A percentile compares a stretch with the other conserved stretches of the same genome.
Evolutionary conservation across 2,113 vertebrate genomes (phyloP).

Genomic region (Varanus salvator): DNA sequence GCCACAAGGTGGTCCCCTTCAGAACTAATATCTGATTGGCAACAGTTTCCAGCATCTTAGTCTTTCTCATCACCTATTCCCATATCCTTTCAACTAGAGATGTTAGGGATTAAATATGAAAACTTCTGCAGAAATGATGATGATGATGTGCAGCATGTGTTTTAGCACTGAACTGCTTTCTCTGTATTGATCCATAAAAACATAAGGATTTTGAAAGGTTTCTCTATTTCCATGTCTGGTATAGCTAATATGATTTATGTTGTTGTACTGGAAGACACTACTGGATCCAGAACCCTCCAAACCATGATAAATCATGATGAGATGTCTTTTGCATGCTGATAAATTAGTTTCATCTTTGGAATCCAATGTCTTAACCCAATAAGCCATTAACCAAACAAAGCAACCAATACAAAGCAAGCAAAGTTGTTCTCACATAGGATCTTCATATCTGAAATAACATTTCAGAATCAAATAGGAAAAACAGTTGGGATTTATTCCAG

Average conservation of each 20-base stretch:
- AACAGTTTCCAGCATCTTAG: no score
- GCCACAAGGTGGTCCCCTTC: no score
- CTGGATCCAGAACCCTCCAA: neutral
- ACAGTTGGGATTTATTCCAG: conserved; percentile 26
- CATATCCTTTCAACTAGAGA: no score
- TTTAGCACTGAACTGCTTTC: neutral
- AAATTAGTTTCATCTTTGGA: neutral
- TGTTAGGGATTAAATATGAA: no score
- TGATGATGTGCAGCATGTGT: no score
- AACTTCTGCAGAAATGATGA: no score
- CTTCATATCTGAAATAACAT: neutral
- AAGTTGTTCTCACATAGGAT: neutral
- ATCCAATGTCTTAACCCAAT: neutral
- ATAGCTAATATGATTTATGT: neutral
- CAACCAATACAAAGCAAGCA: neutral
- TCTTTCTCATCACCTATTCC: no score
- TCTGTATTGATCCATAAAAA: neutral
- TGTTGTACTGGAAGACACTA: neutral
- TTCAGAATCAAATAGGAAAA: neutral
- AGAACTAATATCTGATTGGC: no score
- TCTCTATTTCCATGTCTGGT: neutral
- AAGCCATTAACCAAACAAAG: neutral
- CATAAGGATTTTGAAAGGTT: neutral
- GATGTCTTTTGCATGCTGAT: neutral
- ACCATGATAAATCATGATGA: neutral